Conservation (phyloP, 35 echinoderm and acorn worm genomes). For the Chiridota heheva region DNA sequence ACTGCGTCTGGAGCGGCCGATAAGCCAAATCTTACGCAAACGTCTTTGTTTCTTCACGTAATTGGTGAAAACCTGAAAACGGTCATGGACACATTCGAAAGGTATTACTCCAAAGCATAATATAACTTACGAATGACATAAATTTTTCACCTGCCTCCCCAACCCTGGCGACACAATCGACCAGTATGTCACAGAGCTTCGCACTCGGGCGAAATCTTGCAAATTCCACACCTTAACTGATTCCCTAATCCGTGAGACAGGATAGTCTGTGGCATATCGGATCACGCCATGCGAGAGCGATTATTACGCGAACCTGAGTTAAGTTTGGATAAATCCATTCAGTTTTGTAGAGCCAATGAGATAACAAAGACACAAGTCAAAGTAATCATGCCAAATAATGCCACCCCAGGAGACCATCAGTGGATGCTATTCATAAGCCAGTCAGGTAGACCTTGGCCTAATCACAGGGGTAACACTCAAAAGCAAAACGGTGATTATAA, state of each 20-base stretch:
- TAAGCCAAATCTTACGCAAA: too few species aligned
- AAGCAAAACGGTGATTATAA: not conserved
- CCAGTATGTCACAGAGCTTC: conserved; percentile 42
- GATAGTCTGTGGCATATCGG: conserved; percentile 40
- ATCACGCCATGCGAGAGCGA: not conserved
- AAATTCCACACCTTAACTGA: conserved; percentile 42
- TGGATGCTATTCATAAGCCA: not conserved
- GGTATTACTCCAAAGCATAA: conserved; percentile 40
- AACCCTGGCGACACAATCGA: conserved; percentile 55
- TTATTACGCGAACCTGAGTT: conserved; percentile 10
- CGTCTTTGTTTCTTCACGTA: too few species aligned
- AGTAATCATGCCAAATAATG: not conserved
- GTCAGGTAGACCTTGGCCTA: too few species aligned
- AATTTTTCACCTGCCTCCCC: conserved; percentile 27
- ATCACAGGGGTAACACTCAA: too few species aligned
- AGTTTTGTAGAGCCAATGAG: conserved; percentile 49
- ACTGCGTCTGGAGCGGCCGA: too few species aligned
- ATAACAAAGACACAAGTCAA: conserved; percentile 27
- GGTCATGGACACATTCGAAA: conserved; percentile 43
- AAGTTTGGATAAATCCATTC: conserved; percentile 25
- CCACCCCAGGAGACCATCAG: not conserved
- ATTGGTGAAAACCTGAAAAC: conserved; percentile 17
- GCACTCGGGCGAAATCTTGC: conserved; percentile 34
- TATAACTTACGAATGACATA: conserved; percentile 47
- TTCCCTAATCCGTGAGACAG: conserved; percentile 30